Percentiles rank a stretch among this genome's conserved stretches.
These are phyloP conservation scores for Corythucha ciliata DNA, from an alignment of 2,888 invertebrate species.

Conservation along the genomic window DNA sequence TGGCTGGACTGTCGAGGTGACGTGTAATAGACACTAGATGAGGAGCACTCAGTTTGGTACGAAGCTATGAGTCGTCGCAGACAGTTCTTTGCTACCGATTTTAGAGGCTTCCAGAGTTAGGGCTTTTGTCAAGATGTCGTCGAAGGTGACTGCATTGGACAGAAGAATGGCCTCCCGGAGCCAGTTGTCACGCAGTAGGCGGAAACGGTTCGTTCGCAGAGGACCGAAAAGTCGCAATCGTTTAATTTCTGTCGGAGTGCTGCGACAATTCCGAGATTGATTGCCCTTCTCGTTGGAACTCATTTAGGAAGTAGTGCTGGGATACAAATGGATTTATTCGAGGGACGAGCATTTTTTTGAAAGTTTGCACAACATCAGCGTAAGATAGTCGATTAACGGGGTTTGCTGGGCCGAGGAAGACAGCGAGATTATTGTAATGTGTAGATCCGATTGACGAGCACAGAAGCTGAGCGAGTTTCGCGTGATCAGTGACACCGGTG, in stretches of 20 bases:
- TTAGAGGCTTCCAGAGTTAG: constrained; percentile 13
- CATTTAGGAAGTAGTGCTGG: constrained; percentile 18
- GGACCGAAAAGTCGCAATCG: constrained; percentile 12
- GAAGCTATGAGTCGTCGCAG: too few relatives aligned
- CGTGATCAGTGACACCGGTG: background rate
- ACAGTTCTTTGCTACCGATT: too few relatives aligned
- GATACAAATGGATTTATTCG: constrained; percentile 8
- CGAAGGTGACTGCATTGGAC: constrained; percentile 1
- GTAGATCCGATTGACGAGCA: constrained; percentile 6
- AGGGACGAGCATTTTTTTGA: constrained; percentile 14
- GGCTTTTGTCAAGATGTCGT: constrained; percentile 7
- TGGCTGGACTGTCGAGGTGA: too few relatives aligned
- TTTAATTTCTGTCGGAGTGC: constrained; percentile 9
- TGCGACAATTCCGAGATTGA: constrained; percentile 15
- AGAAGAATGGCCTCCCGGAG: constrained; percentile 8
- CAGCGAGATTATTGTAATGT: constrained; percentile 11
- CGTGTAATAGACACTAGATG: too few relatives aligned
- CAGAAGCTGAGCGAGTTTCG: background rate
- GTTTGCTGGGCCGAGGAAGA: constrained; percentile 8
- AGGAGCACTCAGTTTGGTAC: too few relatives aligned
- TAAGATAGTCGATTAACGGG: constrained; percentile 6
- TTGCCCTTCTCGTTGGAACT: background rate
- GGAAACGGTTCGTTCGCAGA: background rate
- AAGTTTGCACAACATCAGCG: background rate
- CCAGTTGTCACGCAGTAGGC: constrained; percentile 6